A percentile compares a stretch with the other conserved stretches of the same genome.
These are phyloP conservation scores for Pseudotriccus pelzelni DNA, from an alignment of 2,797 vertebrate species.

Conservation along the genomic window DNA sequence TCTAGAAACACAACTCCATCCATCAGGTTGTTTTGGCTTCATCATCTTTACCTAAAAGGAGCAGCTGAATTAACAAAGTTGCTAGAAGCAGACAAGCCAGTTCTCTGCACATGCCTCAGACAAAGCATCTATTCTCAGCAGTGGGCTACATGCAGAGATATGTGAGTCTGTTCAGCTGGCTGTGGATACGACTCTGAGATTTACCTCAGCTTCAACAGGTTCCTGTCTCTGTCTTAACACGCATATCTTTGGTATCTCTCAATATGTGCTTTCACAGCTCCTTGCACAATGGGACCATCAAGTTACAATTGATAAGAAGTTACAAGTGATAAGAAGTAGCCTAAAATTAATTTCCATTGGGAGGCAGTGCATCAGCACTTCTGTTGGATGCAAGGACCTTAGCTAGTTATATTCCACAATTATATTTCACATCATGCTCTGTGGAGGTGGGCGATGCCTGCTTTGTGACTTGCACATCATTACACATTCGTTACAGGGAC, in stretches of 20 bases:
- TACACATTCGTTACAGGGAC: neutral
- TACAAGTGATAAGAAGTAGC: neutral
- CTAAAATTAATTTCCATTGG: neutral
- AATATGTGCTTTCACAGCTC: neutral
- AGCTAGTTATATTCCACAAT: neutral
- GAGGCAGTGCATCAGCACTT: neutral
- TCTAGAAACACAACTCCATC: neutral
- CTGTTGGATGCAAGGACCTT: neutral
- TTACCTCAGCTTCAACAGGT: neutral
- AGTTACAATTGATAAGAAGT: neutral
- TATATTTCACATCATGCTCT: neutral
- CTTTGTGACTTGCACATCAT: neutral
- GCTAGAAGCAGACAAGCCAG: neutral
- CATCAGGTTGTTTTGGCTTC: neutral
- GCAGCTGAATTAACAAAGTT: neutral
- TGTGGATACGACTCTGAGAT: neutral
- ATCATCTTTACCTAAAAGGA: neutral
- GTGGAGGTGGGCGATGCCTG: too few relatives aligned
- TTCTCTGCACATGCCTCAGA: neutral
- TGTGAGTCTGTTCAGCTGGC: neutral
- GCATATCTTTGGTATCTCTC: neutral
- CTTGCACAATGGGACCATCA: neutral
- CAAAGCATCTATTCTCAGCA: neutral
- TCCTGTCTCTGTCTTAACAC: neutral
- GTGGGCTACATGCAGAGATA: neutral